Conservation (phyloP, 2,797 vertebrate genomes). For the Xenentodon cancila region DNA sequence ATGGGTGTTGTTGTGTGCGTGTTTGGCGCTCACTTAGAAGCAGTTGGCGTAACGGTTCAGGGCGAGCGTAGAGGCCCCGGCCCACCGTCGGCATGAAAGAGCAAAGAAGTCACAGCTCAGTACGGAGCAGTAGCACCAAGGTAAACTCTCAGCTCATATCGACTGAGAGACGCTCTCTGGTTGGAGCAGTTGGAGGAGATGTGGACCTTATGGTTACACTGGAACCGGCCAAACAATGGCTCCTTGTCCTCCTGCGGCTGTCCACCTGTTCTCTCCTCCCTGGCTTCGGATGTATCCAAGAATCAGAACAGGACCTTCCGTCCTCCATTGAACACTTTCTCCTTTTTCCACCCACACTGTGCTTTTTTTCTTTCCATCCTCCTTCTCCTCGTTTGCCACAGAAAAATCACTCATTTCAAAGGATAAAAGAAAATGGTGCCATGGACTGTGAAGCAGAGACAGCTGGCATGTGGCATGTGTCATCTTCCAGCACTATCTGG, state of each 20-base stretch:
- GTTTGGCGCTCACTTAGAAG: slow-evolving; percentile 51
- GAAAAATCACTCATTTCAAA: slow-evolving; percentile 35
- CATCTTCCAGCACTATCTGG: slow-evolving; percentile 12
- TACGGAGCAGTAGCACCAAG: slow-evolving; percentile 11
- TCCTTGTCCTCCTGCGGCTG: slow-evolving; percentile 52
- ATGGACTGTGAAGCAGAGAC: slow-evolving; percentile 24
- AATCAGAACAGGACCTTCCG: slow-evolving; percentile 33
- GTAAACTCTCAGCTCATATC: slow-evolving; percentile 25
- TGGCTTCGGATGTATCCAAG: slow-evolving; percentile 28
- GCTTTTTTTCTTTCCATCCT: slow-evolving; percentile 3
- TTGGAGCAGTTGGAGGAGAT: slow-evolving; percentile 28
- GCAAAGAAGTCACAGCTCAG: slow-evolving; percentile 35
- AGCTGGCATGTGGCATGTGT: too few species aligned
- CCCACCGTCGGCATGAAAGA: slow-evolving; percentile 61
- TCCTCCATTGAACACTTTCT: slow-evolving; percentile 40
- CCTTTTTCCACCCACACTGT: slow-evolving; percentile 8
- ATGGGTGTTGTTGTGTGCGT: slow-evolving; percentile 18
- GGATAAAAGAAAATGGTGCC: slow-evolving; percentile 48
- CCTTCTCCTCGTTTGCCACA: slow-evolving; percentile 25
- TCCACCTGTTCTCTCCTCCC: slow-evolving; percentile 59
- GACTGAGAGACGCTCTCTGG: slow-evolving; percentile 39
- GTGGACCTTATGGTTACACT: slow-evolving; percentile 37
- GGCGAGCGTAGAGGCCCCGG: slow-evolving; percentile 36
- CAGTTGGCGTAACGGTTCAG: slow-evolving; percentile 68
- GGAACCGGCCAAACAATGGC: slow-evolving; percentile 48